Evolutionary conservation across 64 coral and sea anemone genomes (phyloP).

Genomic region (Montipora cactus): DNA sequence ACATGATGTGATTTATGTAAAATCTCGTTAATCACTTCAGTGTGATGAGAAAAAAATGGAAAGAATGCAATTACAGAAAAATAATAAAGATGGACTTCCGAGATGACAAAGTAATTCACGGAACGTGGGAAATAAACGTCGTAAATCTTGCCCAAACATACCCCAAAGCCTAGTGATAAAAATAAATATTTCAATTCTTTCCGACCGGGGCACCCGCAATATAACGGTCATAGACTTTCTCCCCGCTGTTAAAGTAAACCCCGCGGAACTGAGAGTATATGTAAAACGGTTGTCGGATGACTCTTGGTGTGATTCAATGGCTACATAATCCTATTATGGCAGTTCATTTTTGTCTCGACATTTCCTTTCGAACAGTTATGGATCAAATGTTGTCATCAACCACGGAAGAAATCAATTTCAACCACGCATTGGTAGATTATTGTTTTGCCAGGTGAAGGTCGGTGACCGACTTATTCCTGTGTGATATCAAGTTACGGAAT

Average conservation of each 20-base stretch:
- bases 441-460: too few species aligned
- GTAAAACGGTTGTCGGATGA: too few species aligned
- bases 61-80: background rate
- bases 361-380: slow-evolving; percentile 12
- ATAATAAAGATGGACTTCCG: background rate
- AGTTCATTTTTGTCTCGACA: background rate
- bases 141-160: background rate
- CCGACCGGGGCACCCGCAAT: too few species aligned
- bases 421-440: too few species aligned
- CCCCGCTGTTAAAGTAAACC: background rate
- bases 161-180: background rate
- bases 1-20: background rate
- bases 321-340: background rate
- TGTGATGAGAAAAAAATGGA: background rate
- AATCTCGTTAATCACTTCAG: background rate
- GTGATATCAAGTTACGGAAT: background rate
- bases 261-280: too few species aligned
- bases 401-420: background rate
- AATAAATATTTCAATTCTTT: background rate
- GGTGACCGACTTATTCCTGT: background rate
- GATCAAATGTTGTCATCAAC: background rate
- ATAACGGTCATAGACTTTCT: background rate
- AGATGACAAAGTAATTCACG: background rate
- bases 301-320: background rate
- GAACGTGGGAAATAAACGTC: background rate